Base-by-base conservation (phyloP, 2,888 invertebrate genomes). In the Brenthis hecate region DNA sequence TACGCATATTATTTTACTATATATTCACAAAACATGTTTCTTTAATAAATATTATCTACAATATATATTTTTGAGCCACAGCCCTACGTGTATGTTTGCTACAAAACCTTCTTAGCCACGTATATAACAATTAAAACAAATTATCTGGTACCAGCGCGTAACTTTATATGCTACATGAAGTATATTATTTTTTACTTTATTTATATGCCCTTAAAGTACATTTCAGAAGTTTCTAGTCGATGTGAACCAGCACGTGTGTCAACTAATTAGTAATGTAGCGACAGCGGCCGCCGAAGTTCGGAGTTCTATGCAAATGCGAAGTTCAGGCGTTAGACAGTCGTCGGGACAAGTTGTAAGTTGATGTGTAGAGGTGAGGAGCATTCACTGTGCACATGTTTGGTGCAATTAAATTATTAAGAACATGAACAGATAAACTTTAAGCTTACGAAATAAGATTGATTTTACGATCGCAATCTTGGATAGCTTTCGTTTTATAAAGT, bases 201-300 rank as follows among this genome's bases (percentile, higher is more conserved):
- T 43, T 2, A 60, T 28, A 28, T n/a, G 0, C 0, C 0, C 2
- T 3, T 53, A 62, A 62, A 14, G 62, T n/a, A 6, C 13, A 61
- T 16, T 36, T 61, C n/a, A 5, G 61, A 28, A 13, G 23, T 11
- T 13, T 16, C 8, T 13, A 13, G 23, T 54, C 8, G 16, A 48
- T 60, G 60, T 36, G 32, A 50, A 66, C 23, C 60, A 55, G 28
- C 60, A 66, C 66, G 19, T 66, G 65, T 54, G 66, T 55, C 51
- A 66, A 56, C 60, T 66, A 66, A 66, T 66, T 66, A 66, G 50
- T 51, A 23, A 53, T 43, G 55, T 48, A 66, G 32, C 61, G 47
- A 19, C 32, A n/a, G 16, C 51, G 16, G 32, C 16, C 36, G 36
- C 32, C 36, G 13, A 16, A 53, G 62, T 60, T 60, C 6, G 48